Base-by-base conservation (phyloP, 2,888 invertebrate species). In the Cantharis flavilabris region DNA sequence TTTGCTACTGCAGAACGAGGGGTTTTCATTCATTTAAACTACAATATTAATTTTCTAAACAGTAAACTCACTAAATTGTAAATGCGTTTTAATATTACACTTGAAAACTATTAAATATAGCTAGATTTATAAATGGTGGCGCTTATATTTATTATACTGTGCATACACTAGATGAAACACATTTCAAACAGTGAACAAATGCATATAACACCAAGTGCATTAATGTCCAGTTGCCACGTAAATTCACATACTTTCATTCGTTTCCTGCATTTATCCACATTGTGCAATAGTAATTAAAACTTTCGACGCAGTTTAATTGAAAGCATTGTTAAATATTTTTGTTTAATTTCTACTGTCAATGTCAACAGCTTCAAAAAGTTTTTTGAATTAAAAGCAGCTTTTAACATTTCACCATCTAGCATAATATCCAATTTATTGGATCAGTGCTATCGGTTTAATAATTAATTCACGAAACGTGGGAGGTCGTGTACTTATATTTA, bases 281-380 rank as follows among this genome's bases (percentile, higher is more conserved):
- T 76, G 76, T 76, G 76, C 70, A 64, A 72, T 76, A 72, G 76
- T 76, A 76, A 76, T 76, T 76, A 76, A 76, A 76, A 76, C 70
- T 76, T 76, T 76, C 70, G 76, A 76, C 76, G 76, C 70, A 76
- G 69, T 72, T 76, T 76, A 76, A 76, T 76, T 72, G 70, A 64
- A 72, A 76, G 72, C 76, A 70, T 76, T 76, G 72, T 76, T 65
- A 23, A 33, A 71, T 72, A 76, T 76, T 76, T 76, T 76, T 76
- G 76, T 76, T 76, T 76, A 76, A 76, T 76, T 72, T 30, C 72
- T 63, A 72, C 76, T 76, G 62, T 64, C 72, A 70, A 49, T 76
- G 72, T 76, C 76, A 69, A 73, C 76, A 70, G 69, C 63, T 30
- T 63, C 65, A 62, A 76, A 70, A 70, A 49, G 20, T 69, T 72